phyloP scores from a whole-genome alignment of 1,140 invertebrate genomes.

The Myzus persicae region DNA sequence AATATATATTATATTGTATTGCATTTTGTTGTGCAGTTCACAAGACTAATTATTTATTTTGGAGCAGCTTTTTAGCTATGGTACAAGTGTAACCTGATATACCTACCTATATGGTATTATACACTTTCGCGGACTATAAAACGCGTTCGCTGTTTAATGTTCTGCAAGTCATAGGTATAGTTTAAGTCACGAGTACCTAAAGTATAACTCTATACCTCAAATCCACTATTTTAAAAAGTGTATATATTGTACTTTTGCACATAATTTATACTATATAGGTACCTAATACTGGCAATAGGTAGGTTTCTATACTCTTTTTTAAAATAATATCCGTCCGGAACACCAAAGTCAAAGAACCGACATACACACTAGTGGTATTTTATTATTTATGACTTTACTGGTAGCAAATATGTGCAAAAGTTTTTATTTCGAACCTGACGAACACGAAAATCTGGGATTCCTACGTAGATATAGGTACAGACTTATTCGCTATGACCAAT shows the following conservation, averaged over 20 bases:
- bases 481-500: not conserved
- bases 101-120: not conserved
- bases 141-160: not conserved
- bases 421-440: not conserved
- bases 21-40: not conserved
- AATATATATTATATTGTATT: not conserved
- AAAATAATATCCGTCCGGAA: not conserved
- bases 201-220: not conserved
- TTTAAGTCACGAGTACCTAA: not conserved
- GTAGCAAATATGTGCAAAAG: not conserved
- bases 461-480: not conserved
- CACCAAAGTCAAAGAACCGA: not conserved
- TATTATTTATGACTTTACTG: not conserved
- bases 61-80: too few relatives aligned
- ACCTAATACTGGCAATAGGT: too few relatives aligned
- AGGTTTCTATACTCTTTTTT: not conserved
- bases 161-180: not conserved
- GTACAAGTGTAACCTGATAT: not conserved
- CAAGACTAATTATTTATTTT: slow-evolving; percentile 1
- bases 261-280: not conserved
- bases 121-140: not conserved
- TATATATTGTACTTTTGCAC: not conserved
- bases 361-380: not conserved
- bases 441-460: not conserved
- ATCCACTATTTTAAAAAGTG: not conserved